Base-by-base conservation (phyloP, 2,888 invertebrate genomes). In the Microctonus aethiopoides region DNA sequence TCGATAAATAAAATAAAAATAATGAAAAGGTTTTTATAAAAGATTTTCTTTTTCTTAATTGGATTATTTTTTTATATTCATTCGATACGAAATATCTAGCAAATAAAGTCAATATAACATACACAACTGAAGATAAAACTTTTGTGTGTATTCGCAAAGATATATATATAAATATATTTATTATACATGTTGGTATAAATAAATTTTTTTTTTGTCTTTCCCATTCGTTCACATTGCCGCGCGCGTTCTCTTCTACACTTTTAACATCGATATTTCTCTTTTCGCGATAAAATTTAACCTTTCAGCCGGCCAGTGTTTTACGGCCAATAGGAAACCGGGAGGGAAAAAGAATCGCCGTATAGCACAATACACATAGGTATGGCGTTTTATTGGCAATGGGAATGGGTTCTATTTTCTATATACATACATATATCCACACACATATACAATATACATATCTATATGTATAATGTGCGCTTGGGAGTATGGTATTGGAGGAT, bases 401-500 rank as follows among this genome's bases (percentile, higher is more conserved):
- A 85, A 85, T 85, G 81, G 85, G 81, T 80, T 79, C 41, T 66
- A 62, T 63, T 68, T 66, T 20, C 1, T 46, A n/a, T 46, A 3
- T 32, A 7, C 32, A 7, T 32, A 32, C 32, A 32, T n/a, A n/a
- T 10, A 34, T 34, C 34, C 34, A 7, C 34, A 34, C 34, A 56
- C 62, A 63, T n/a, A n/a, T n/a, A n/a, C n/a, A n/a, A n/a, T n/a
- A n/a, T n/a, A n/a, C n/a, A n/a, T n/a, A n/a, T n/a, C n/a, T n/a
- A n/a, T n/a, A n/a, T n/a, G n/a, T n/a, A n/a, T 67, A 57, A 64
- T 34, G 36, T 34, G 51, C 52, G 13, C 54, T 52, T 78, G 79
- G 77, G 82, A 81, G 83, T 85, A 84, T 85, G 84, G 84, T 84
- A 85, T 86, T 81, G 85, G 82, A 83, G 82, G 84, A 85, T 86